Base-by-base conservation (phyloP, 2,888 invertebrate genomes). In the Alloscopus bannaensis region DNA sequence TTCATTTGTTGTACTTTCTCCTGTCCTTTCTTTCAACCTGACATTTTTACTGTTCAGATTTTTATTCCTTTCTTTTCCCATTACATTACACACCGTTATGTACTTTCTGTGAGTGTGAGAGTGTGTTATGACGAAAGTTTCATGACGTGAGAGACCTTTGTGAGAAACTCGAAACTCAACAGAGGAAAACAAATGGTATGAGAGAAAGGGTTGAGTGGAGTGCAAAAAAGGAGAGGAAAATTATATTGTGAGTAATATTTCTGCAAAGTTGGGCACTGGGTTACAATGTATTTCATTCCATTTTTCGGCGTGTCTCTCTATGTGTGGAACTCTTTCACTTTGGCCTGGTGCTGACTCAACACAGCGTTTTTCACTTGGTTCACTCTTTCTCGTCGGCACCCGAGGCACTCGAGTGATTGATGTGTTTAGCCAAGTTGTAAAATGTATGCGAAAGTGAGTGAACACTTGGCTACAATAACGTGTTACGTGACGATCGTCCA, bases 361-460 rank as follows among this genome's bases (percentile, higher is more conserved):
- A 29, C 8, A 64, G 55, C 52, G 4, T 47, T 57, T 75, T 75
- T 75, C 65, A 36, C 66, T 75, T 65, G 75, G 52, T 64, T n/a
- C n/a, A n/a, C n/a, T n/a, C n/a, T n/a, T n/a, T n/a, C n/a, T 45
- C 57, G 75, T 75, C 75, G 76, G 76, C 76, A 76, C 76, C 76
- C 76, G 55, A 40, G 75, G 75, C 75, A 66, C 75, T 65, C 65
- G 20, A 68, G 76, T 76, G 76, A 76, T 76, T 76, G 76, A 76
- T 76, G 76, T 76, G 76, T 69, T 76, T 76, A 76, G 69, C 62
- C 76, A 69, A 62, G 52, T 59, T 68, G 59, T 31, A 60, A 66
- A 75, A 45, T 59, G 28, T 31, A 62, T 36, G 31, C 24, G 31
- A 75, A 45, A 47, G 28, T 31, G 52, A 26, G 31, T n/a, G 31